Base-by-base conservation (phyloP, 2,113 vertebrate species). In the Microtus ochrogaster region DNA sequence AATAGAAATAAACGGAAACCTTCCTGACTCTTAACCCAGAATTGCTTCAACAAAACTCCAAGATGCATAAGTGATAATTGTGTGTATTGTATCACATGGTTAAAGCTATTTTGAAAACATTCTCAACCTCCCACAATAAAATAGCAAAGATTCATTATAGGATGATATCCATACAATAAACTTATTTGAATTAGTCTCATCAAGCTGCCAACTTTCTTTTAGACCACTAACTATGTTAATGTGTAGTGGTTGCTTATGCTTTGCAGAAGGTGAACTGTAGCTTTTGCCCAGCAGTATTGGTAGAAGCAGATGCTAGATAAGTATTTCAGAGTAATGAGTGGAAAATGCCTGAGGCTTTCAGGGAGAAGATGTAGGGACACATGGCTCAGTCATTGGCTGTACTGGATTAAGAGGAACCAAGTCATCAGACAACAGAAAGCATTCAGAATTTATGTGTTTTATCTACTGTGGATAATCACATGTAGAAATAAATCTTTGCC, bases 381-480 rank as follows among this genome's bases (percentile, higher is more conserved):
- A 7, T 61, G 33, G 68, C 24, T 72, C 55, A 76, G 78, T 7
- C 28, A 72, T 49, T 79, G 79, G 41, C 55, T 96, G 16, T 28
- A 49, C 49, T 91, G 28, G 30, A 63, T 22, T 93, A 83, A 91
- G 26, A 89, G 41, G 14, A 0, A 73, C 12, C 82, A 90, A 2
- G 5, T 61, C 44, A 73, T 63, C 93, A 90, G 52, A 68, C 0
- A 78, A 41, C 0, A 73, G 11, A 91, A 16, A 13, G 3, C 68
- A 41, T 66, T 96, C 49, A 95, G 22, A 16, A 5, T 68, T 94
- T 89, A 79, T 90, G 19, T 65, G 72, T 88, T 92, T 82, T 90
- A 81, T 91, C 21, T 47, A 14, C 7, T 41, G 30, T 2, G 52
- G 16, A 66, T 91, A 90, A 85, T 90, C 33, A 74, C 6, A 47